phyloP scores from a whole-genome alignment of 2,888 invertebrate genomes.

The Petrophora chlorosata region DNA sequence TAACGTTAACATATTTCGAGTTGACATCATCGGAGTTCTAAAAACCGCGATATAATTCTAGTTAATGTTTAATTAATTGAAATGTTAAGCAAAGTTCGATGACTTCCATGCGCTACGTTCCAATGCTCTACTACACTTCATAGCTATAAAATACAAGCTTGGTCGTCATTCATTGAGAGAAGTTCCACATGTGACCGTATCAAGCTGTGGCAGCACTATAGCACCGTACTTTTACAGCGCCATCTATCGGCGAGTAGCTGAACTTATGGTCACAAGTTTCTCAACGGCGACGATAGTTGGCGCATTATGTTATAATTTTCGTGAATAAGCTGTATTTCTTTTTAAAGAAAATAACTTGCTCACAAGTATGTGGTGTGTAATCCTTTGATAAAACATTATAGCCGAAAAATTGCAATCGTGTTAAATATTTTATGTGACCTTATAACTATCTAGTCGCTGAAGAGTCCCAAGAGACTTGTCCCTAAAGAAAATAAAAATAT shows the following conservation, averaged over 20 bases:
- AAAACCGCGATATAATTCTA: conserved; percentile 29
- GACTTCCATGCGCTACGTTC: conserved; percentile 67
- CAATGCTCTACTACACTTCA: conserved; percentile 59
- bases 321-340: background rate
- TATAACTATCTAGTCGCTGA: too few species aligned
- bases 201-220: conserved; percentile 53
- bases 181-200: conserved; percentile 48
- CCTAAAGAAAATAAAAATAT: too few species aligned
- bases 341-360: too few species aligned
- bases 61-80: conserved; percentile 30
- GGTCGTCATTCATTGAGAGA: conserved; percentile 70
- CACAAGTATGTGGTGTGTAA: too few species aligned
- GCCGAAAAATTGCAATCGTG: too few species aligned
- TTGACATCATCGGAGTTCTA: conserved; percentile 26
- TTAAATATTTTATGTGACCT: too few species aligned
- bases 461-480: too few species aligned
- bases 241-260: conserved; percentile 73
- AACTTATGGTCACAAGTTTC: conserved; percentile 49
- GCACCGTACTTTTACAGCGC: conserved; percentile 46
- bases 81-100: conserved; percentile 64
- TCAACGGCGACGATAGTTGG: conserved; percentile 53
- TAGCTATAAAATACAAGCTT: conserved; percentile 61
- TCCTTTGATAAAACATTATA: too few species aligned
- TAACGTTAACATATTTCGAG: conserved; percentile 30
- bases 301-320: conserved; percentile 36